Evolutionary conservation across 2,797 vertebrate species (phyloP).

Genomic region (Peromyscus attwateri): DNA sequence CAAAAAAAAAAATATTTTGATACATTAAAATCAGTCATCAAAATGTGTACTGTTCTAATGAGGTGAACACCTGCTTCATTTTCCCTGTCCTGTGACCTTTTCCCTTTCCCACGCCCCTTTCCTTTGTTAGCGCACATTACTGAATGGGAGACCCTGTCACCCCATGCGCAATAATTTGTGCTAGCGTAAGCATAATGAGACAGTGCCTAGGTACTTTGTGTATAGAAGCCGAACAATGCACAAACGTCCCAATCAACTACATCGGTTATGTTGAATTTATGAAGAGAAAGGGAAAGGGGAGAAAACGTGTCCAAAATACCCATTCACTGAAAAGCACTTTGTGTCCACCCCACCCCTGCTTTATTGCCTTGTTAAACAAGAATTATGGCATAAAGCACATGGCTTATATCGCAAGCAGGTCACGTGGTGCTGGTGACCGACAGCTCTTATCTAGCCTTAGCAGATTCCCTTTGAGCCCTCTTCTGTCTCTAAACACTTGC

Average conservation of each 20-base stretch:
- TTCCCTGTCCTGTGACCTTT: conserved; percentile 47
- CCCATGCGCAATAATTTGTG: conserved; percentile 30
- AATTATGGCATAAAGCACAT: conserved; percentile 56
- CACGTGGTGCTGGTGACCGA: conserved; percentile 60
- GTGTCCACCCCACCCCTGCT: not conserved
- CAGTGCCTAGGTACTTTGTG: conserved; percentile 24
- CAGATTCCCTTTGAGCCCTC: conserved; percentile 60
- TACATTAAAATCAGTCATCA: conserved; percentile 51
- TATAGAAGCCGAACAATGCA: conserved; percentile 43
- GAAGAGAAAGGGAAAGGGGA: conserved; percentile 60
- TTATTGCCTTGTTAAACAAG: conserved; percentile 71
- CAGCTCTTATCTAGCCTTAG: conserved; percentile 66
- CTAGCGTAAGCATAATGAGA: conserved; percentile 60
- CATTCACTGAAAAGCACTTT: conserved; percentile 32
- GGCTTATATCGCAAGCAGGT: conserved; percentile 45
- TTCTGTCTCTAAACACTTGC: conserved; percentile 49
- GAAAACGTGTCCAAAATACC: conserved; percentile 66
- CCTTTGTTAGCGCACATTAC: not conserved
- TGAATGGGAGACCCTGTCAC: not conserved
- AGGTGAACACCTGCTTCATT: conserved; percentile 1
- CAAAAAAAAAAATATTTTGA: not conserved
- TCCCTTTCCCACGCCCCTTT: conserved; percentile 32
- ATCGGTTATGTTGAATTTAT: conserved; percentile 65
- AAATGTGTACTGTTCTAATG: conserved; percentile 29
- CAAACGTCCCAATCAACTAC: conserved; percentile 55